Percentiles rank a stretch among this genome's conserved stretches.
phyloP scores from a whole-genome alignment of 1,140 invertebrate genomes.

The Hyles euphorbiae region DNA sequence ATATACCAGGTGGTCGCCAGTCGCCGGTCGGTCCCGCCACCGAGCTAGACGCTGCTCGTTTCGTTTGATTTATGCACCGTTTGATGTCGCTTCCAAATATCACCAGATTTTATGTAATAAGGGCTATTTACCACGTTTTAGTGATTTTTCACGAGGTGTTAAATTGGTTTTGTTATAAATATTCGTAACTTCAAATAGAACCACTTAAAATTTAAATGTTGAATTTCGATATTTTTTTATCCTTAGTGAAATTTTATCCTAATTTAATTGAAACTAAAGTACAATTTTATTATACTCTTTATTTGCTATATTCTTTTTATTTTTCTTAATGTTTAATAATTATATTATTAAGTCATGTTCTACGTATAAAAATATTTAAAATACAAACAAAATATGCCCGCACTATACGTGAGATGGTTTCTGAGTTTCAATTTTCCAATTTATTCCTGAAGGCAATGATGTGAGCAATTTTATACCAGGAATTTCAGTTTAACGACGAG shows the following conservation, averaged over 20 bases:
- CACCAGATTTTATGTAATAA: slow-evolving; percentile 11
- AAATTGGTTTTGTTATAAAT: not conserved
- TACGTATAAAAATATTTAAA: not conserved
- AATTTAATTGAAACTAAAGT: too few species aligned
- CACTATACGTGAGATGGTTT: not conserved
- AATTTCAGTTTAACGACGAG: slow-evolving; percentile 20
- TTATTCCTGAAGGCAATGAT: slow-evolving; percentile 35
- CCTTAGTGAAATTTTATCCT: too few species aligned
- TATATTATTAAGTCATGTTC: too few species aligned
- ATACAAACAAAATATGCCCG: not conserved
- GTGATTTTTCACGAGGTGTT: not conserved
- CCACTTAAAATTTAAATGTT: not conserved
- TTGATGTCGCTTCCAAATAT: slow-evolving; percentile 28
- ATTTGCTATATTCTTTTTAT: too few species aligned
- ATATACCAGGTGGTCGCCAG: slow-evolving; percentile 22
- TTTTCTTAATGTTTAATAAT: too few species aligned
- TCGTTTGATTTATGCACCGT: slow-evolving; percentile 28
- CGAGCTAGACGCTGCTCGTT: slow-evolving; percentile 5
- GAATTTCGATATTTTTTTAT: too few species aligned
- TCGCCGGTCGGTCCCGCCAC: not conserved
- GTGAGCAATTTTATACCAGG: slow-evolving; percentile 22
- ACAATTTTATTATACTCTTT: too few species aligned
- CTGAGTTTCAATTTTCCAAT: slow-evolving; percentile 34
- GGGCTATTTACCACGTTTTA: not conserved
- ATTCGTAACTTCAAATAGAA: not conserved